These are phyloP conservation scores for Merops nubicus DNA, from an alignment of 2,113 vertebrate genomes.

Conservation along the genomic window DNA sequence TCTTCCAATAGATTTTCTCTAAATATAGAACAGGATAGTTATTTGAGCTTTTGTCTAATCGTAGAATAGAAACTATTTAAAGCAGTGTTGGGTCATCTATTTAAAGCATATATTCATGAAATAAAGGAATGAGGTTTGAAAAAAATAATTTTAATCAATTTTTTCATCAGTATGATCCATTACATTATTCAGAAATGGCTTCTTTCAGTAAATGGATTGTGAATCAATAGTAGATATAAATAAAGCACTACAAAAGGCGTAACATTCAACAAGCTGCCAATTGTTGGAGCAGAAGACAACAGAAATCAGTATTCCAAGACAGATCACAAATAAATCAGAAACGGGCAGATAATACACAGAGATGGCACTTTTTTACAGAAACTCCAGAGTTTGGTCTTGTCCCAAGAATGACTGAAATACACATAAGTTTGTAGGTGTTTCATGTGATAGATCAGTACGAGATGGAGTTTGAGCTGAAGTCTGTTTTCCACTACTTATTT, in stretches of 20 bases:
- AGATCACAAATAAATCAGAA: not conserved
- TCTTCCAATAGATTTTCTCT: slow-evolving; percentile 10
- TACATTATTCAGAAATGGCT: slow-evolving; percentile 59
- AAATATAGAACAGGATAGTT: slow-evolving; percentile 39
- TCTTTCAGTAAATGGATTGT: slow-evolving; percentile 66
- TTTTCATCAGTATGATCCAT: slow-evolving; percentile 11
- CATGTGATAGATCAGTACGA: not conserved
- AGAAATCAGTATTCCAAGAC: not conserved
- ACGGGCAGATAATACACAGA: not conserved
- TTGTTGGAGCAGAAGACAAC: not conserved
- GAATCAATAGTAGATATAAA: slow-evolving; percentile 74
- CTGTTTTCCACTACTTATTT: not conserved
- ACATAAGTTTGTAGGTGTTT: not conserved
- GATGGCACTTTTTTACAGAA: not conserved
- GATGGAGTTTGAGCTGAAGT: not conserved
- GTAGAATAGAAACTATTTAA: slow-evolving; percentile 62
- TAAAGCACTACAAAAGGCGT: slow-evolving; percentile 29
- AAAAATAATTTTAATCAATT: slow-evolving; percentile 58
- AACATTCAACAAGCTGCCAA: slow-evolving; percentile 52
- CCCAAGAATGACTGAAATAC: not conserved
- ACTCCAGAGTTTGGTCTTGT: not conserved
- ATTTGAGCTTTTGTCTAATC: slow-evolving; percentile 50
- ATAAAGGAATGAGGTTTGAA: slow-evolving; percentile 25
- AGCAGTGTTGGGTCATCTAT: slow-evolving; percentile 34
- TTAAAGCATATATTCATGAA: slow-evolving; percentile 34